Evolutionary conservation across 2,888 invertebrate species (phyloP).

Genomic region (Ecdyonurus torrentis): DNA sequence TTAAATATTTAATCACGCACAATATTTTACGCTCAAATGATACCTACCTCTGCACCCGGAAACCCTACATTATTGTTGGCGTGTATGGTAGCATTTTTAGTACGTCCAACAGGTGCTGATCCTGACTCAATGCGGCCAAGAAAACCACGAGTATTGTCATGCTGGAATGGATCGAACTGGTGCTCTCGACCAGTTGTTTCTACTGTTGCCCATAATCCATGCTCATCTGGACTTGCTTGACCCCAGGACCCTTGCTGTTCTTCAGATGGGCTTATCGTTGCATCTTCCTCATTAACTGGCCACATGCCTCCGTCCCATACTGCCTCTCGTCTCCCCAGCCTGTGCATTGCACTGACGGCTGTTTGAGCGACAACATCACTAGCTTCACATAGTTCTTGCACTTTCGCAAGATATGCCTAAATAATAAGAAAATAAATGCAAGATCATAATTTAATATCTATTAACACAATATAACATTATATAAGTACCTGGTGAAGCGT

Average conservation of each 20-base stretch:
- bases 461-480: no score
- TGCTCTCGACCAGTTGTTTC: background rate
- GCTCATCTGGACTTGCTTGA: background rate
- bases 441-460: no score
- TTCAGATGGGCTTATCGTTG: no score
- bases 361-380: background rate
- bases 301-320: background rate
- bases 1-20: no score
- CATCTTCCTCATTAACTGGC: no score
- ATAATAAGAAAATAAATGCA: background rate
- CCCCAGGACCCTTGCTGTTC: background rate
- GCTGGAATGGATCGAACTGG: background rate
- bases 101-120: no score
- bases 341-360: background rate
- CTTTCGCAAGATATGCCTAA: background rate
- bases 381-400: background rate
- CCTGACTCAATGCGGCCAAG: background rate
- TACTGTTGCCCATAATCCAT: background rate
- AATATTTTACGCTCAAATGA: no score
- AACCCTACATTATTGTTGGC: no score
- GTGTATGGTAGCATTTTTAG: no score
- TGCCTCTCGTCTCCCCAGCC: background rate
- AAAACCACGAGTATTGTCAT: background rate
- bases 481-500: conserved; percentile 36
- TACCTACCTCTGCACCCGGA: no score